phyloP scores from a whole-genome alignment of 2,888 invertebrate genomes.

The Melanchra persicariae region DNA sequence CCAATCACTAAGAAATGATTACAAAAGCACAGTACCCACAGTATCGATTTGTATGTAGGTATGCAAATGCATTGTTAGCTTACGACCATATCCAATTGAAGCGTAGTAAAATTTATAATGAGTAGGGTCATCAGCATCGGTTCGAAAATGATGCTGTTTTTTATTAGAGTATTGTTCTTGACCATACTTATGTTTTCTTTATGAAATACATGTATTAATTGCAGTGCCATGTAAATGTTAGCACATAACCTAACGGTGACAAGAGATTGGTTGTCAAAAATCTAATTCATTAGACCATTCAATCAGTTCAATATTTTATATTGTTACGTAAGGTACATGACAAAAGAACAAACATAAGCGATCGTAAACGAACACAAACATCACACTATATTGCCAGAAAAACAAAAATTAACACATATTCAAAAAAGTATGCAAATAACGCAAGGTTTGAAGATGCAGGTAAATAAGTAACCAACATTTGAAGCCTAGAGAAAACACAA shows the following conservation, averaged over 20 bases:
- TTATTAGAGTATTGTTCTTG: not conserved
- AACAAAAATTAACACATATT: conserved; percentile 3
- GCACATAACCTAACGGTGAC: too few relatives aligned
- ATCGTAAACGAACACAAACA: conserved; percentile 1
- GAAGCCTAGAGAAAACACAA: conserved; percentile 7
- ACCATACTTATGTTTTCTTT: not conserved
- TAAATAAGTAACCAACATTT: conserved; percentile 8
- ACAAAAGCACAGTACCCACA: conserved; percentile 2
- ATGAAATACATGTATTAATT: too few relatives aligned
- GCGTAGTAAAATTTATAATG: not conserved
- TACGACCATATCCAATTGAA: conserved; percentile 7
- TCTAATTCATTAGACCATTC: not conserved
- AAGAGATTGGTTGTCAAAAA: too few relatives aligned
- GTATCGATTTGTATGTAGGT: not conserved
- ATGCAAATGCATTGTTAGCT: not conserved
- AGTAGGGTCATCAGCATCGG: not conserved
- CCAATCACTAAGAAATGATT: not conserved
- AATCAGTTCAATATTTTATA: not conserved
- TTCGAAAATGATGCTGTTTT: not conserved
- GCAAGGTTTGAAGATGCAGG: not conserved
- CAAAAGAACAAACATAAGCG: not conserved
- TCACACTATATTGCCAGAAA: conserved; percentile 20
- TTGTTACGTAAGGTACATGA: not conserved
- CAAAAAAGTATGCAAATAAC: not conserved
- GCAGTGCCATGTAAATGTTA: too few relatives aligned